These are phyloP conservation scores for Proctacanthus coquilletti DNA, from an alignment of 1,140 invertebrate genomes.

Conservation along the genomic window DNA sequence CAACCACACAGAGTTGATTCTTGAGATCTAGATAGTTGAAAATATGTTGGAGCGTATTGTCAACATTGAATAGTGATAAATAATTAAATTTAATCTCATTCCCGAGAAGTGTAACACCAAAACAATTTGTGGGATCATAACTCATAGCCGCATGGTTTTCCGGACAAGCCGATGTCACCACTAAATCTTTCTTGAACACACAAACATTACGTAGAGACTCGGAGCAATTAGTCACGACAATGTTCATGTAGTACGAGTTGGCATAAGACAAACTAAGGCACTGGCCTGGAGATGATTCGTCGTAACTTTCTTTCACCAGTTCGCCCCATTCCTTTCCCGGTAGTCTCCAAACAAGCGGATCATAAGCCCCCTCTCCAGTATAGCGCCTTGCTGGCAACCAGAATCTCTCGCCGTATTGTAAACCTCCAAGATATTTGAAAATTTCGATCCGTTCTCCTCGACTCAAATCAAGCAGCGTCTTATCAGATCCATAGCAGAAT, in stretches of 20 bases:
- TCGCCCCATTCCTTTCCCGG: conserved; percentile 19
- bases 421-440: conserved; percentile 7
- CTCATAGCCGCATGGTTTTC: conserved; percentile 13
- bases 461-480: conserved; percentile 11
- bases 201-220: conserved; percentile 14
- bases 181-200: conserved; percentile 13
- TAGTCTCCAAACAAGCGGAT: conserved; percentile 15
- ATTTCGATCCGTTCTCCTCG: conserved; percentile 5
- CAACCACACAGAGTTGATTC: no score
- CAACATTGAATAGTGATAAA: no score
- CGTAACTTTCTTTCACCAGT: conserved; percentile 7
- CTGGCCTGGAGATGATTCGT: conserved; percentile 9
- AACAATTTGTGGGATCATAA: conserved; percentile 6
- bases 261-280: conserved; percentile 10
- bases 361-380: conserved; percentile 8
- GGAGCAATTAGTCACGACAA: conserved; percentile 10
- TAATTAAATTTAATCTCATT: no score
- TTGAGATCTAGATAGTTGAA: no score
- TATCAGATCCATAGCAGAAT: conserved; percentile 16
- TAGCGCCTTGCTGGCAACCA: conserved; percentile 20
- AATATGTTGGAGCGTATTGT: no score
- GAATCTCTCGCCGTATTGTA: conserved; percentile 11
- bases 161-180: conserved; percentile 15
- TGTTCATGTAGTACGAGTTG: not conserved
- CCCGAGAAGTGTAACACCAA: no score